Evolutionary conservation across 1,140 invertebrate species (phyloP).

Genomic region (Macrobrachium nipponense): DNA sequence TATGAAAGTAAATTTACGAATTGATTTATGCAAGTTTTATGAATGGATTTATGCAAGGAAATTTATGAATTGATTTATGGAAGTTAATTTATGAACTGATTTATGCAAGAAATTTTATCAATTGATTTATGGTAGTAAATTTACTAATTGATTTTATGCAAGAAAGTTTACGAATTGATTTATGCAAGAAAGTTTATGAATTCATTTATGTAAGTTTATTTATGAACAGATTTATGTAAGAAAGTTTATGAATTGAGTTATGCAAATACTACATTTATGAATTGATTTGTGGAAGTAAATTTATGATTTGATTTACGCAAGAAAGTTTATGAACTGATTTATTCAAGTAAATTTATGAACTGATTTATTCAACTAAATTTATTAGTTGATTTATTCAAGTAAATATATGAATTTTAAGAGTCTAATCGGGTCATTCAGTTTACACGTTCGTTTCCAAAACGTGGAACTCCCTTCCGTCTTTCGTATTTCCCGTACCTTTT

Average conservation of each 20-base stretch:
- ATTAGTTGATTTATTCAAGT: too few species aligned
- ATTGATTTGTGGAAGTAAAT: too few species aligned
- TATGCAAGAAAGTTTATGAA: neutral
- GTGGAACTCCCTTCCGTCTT: neutral
- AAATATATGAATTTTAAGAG: too few species aligned
- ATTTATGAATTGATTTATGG: neutral
- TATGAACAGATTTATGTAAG: too few species aligned
- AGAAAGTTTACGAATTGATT: slow-evolving; percentile 2
- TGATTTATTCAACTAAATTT: too few species aligned
- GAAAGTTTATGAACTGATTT: too few species aligned
- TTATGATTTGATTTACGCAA: too few species aligned
- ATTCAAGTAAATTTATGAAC: too few species aligned
- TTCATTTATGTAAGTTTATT: too few species aligned
- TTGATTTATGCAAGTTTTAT: too few species aligned
- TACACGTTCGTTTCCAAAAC: slow-evolving; percentile 13
- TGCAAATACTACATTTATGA: too few species aligned
- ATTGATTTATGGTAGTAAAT: slow-evolving; percentile 2
- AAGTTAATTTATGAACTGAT: slow-evolving; percentile 5
- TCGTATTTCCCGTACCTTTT: too few species aligned
- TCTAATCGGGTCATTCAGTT: neutral
- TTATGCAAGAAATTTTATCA: slow-evolving; percentile 6
- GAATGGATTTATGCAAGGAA: neutral
- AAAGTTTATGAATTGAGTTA: neutral
- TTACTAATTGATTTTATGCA: slow-evolving; percentile 11
- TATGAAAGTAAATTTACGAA: slow-evolving; percentile 81